phyloP scores from a whole-genome alignment of 2,113 vertebrate genomes.

The Actinemys pallida region DNA sequence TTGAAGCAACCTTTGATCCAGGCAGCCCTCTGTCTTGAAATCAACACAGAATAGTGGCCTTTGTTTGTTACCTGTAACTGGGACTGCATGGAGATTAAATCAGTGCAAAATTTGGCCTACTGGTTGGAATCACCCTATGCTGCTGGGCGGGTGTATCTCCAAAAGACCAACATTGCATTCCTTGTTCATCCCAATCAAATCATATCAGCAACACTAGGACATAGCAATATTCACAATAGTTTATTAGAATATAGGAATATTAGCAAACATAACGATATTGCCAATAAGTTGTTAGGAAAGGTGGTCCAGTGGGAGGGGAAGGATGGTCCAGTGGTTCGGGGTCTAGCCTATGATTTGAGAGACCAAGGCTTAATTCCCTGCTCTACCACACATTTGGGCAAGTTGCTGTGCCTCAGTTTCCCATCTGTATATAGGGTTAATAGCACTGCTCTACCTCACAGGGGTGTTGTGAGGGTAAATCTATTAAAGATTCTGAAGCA shows the following conservation, averaged over 20 bases:
- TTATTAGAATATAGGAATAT: not conserved
- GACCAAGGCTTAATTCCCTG: not conserved
- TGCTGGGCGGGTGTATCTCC: not conserved
- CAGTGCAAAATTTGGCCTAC: not conserved
- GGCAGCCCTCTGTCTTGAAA: not conserved
- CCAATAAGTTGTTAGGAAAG: not conserved
- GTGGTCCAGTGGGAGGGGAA: not conserved
- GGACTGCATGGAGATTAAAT: not conserved
- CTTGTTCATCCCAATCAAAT: not conserved
- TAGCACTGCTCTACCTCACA: not conserved
- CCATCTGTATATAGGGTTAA: not conserved
- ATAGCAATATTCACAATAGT: not conserved
- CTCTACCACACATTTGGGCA: not conserved
- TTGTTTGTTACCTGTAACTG: not conserved
- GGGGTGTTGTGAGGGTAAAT: not conserved
- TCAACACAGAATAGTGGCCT: not conserved
- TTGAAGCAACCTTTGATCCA: not conserved
- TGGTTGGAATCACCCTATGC: not conserved
- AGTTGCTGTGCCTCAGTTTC: not conserved
- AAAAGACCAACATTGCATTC: not conserved
- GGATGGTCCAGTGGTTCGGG: not conserved
- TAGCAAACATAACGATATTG: too few relatives aligned
- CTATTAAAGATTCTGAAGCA: not conserved
- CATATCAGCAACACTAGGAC: not conserved
- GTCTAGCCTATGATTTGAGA: not conserved